Evolutionary conservation across 2,113 vertebrate genomes (phyloP).

Genomic region (Oryzias woworae): DNA sequence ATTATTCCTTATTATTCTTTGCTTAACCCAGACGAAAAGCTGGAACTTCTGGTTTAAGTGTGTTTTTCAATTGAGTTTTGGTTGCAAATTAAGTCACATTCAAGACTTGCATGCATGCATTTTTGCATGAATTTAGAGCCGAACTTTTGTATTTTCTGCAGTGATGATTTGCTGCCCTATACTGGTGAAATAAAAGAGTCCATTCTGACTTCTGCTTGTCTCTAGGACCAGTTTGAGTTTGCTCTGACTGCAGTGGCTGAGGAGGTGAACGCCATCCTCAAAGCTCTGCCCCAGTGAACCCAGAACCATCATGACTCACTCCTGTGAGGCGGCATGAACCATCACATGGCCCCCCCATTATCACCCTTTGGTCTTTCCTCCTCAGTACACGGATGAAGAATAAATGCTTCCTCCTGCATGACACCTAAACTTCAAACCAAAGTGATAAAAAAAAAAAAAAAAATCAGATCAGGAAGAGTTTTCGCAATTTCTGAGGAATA

Average conservation of each 20-base stretch:
- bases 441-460: not conserved
- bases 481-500: not conserved
- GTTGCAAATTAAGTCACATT: not conserved
- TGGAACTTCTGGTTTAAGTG: too few relatives aligned
- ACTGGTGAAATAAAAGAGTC: not conserved
- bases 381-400: constrained; percentile 9
- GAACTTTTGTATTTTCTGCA: not conserved
- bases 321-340: constrained; percentile 4
- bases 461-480: not conserved
- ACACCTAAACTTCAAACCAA: not conserved
- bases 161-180: too few relatives aligned
- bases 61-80: too few relatives aligned
- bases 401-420: constrained; percentile 4
- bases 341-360: too few relatives aligned
- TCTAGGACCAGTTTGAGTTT: constrained; percentile 97
- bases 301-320: not conserved
- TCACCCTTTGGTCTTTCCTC: not conserved
- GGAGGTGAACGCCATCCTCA: constrained; percentile 96
- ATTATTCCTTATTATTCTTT: too few relatives aligned
- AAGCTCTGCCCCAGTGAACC: constrained; percentile 91
- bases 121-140: not conserved
- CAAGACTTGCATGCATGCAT: not conserved
- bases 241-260: constrained; percentile 94
- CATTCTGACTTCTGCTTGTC: not conserved
- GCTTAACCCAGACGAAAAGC: too few relatives aligned